A percentile compares a stretch with the other conserved stretches of the same genome.
Evolutionary conservation across 2,113 vertebrate species (phyloP).

Genomic region (Callospermophilus lateralis): DNA sequence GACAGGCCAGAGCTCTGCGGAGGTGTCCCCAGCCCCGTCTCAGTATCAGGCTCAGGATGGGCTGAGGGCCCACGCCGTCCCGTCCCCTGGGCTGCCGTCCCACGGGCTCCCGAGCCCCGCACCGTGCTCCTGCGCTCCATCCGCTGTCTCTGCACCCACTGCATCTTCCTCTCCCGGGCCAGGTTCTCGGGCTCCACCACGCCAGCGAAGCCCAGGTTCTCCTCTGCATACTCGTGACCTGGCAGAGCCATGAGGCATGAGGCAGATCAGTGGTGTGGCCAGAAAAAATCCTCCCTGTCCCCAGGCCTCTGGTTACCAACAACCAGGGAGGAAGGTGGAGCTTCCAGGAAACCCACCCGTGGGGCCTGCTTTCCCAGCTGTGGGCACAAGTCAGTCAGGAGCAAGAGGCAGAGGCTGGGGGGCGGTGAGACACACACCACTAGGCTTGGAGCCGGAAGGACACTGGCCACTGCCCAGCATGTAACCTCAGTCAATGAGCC

Average conservation of each 20-base stretch:
- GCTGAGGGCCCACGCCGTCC: accelerated
- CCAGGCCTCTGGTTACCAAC: accelerated
- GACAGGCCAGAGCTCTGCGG: not conserved
- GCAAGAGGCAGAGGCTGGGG: not conserved
- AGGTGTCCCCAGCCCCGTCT: not conserved
- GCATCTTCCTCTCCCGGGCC: slow-evolving; percentile 91
- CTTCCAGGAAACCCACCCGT: not conserved
- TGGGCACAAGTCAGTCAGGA: not conserved
- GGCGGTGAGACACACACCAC: too few species aligned
- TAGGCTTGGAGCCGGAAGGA: not conserved
- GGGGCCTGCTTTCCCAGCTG: not conserved
- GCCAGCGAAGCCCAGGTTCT: slow-evolving; percentile 95
- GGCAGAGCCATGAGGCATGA: not conserved
- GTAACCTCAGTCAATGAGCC: not conserved
- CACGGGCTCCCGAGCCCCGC: slow-evolving; percentile 46
- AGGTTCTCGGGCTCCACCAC: slow-evolving; percentile 93
- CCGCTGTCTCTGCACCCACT: slow-evolving; percentile 93
- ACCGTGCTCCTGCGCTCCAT: slow-evolving; percentile 94
- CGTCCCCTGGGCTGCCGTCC: too few species aligned
- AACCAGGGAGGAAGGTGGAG: not conserved
- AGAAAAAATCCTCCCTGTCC: not conserved
- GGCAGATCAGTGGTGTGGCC: not conserved
- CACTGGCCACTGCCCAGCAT: not conserved
- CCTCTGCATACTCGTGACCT: slow-evolving; percentile 98
- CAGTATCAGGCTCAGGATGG: not conserved